Percentiles rank a stretch among this genome's conserved stretches.
phyloP scores from a whole-genome alignment of 1,140 invertebrate genomes.

The Trichonephila clavipes region DNA sequence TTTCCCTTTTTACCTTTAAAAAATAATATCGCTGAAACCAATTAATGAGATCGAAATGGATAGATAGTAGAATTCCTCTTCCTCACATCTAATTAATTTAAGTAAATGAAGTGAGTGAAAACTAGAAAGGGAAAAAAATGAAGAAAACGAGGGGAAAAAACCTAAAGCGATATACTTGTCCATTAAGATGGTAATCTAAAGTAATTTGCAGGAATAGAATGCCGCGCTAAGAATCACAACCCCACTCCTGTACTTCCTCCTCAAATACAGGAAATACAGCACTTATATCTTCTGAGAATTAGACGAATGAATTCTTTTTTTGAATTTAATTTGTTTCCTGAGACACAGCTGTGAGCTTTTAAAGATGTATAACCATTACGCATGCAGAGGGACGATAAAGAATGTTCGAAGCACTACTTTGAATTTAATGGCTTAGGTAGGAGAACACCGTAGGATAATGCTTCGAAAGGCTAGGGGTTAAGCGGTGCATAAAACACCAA shows the following conservation, averaged over 20 bases:
- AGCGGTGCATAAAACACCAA: too few species aligned
- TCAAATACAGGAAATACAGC: not conserved
- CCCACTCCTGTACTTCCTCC: not conserved
- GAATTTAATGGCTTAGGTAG: not conserved
- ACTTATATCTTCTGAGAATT: not conserved
- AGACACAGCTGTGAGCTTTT: not conserved
- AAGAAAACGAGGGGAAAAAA: not conserved
- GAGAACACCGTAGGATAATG: not conserved
- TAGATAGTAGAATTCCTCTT: not conserved
- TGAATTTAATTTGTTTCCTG: not conserved
- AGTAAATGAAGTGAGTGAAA: not conserved
- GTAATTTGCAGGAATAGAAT: not conserved
- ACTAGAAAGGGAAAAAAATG: not conserved
- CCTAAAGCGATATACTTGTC: not conserved
- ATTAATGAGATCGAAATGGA: not conserved
- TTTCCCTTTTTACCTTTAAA: not conserved
- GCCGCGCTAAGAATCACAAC: not conserved
- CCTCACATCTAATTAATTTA: not conserved
- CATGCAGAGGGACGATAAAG: not conserved
- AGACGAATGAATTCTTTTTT: not conserved
- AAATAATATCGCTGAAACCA: not conserved
- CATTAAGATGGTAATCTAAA: conserved; percentile 7
- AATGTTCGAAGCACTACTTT: not conserved
- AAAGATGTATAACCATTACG: not conserved
- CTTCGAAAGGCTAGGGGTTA: too few species aligned